A percentile compares a stretch with the other conserved stretches of the same genome.
Conservation (phyloP, 2,113 vertebrate genomes). For the Emydura subglobosa region DNA sequence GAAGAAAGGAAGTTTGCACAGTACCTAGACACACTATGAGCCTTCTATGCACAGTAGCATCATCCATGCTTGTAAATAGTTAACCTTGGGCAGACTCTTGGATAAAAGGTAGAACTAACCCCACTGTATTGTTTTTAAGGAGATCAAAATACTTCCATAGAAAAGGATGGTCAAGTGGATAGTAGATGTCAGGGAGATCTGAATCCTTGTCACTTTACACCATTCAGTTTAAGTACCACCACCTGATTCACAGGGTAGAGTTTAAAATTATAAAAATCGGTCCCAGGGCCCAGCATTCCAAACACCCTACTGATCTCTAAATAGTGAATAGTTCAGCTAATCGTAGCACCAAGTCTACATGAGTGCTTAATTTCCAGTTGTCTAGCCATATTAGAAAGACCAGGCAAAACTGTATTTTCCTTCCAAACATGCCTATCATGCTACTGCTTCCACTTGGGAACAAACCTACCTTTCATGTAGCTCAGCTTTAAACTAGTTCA, state of each 20-base stretch:
- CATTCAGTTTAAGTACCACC: not conserved
- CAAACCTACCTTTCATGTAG: not conserved
- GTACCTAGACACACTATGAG: too few species aligned
- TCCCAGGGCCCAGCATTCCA: not conserved
- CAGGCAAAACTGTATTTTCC: not conserved
- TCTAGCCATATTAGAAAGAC: not conserved
- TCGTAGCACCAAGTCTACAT: rapidly evolving
- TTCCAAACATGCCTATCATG: rapidly evolving
- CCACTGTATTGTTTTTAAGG: not conserved
- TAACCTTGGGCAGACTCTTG: not conserved
- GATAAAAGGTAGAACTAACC: not conserved
- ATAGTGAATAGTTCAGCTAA: rapidly evolving
- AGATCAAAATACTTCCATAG: not conserved
- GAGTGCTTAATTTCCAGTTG: not conserved
- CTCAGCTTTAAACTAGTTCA: not conserved
- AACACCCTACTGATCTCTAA: not conserved
- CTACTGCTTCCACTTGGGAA: not conserved
- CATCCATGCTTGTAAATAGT: not conserved
- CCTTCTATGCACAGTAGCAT: not conserved
- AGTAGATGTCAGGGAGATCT: not conserved
- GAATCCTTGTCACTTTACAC: not conserved
- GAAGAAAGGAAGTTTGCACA: not conserved
- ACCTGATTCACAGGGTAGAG: not conserved
- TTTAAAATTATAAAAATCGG: not conserved
- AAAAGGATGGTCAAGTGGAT: not conserved